Conservation (phyloP, 1,140 invertebrate genomes). For the Atopsyche davidsoni region DNA sequence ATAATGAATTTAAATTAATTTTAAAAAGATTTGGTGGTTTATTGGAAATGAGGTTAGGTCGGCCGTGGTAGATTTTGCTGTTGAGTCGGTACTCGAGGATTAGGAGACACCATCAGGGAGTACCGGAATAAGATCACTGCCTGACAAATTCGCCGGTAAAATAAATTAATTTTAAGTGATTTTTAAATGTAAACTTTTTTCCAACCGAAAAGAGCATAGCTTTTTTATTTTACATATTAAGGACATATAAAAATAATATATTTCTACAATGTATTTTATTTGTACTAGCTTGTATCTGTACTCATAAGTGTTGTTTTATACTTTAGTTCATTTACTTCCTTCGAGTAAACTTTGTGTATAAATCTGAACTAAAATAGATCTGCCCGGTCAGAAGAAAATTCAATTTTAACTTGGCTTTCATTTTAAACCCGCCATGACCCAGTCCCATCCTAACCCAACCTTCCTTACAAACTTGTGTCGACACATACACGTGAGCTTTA, state of each 20-base stretch:
- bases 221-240: conserved; percentile 29
- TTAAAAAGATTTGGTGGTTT: too few species aligned
- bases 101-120: too few species aligned
- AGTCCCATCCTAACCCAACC: too few species aligned
- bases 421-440: too few species aligned
- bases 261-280: conserved; percentile 22
- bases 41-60: too few species aligned
- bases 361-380: conserved; percentile 17
- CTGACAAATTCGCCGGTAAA: background rate
- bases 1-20: too few species aligned
- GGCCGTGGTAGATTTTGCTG: too few species aligned
- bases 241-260: conserved; percentile 26
- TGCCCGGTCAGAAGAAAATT: conserved; percentile 17
- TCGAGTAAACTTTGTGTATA: conserved; percentile 20
- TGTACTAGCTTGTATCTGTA: conserved; percentile 20
- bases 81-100: too few species aligned
- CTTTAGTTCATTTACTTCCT: conserved; percentile 15
- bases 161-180: conserved; percentile 10
- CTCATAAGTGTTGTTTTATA: conserved; percentile 27
- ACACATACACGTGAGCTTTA: too few species aligned
- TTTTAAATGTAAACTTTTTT: background rate
- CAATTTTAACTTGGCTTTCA: background rate
- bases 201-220: conserved; percentile 17
- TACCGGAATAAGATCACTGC: too few species aligned
- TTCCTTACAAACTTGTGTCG: too few species aligned